Conservation (phyloP, 2,888 invertebrate species). For the Macaria liturata region DNA sequence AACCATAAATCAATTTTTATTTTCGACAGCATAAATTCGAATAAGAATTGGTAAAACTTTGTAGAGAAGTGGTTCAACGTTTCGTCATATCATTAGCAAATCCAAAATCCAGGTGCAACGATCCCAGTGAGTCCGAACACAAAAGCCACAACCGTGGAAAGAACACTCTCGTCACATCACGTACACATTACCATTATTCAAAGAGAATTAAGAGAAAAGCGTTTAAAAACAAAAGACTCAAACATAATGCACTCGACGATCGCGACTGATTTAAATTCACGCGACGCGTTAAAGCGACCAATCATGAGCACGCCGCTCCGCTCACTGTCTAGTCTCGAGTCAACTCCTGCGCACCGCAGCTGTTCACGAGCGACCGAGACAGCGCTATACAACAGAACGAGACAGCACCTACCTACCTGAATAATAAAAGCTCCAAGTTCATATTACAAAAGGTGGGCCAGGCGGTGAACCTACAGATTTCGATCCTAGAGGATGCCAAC, state of each 20-base stretch:
- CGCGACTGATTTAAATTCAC: conserved; percentile 69
- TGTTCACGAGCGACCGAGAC: conserved; percentile 60
- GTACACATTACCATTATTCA: conserved; percentile 46
- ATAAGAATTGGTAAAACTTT: background rate
- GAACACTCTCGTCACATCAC: conserved; percentile 45
- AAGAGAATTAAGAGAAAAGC: conserved; percentile 31
- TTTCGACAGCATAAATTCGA: too few relatives aligned
- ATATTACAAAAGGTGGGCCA: conserved; percentile 58
- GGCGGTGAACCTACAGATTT: conserved; percentile 52
- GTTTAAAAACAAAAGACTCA: conserved; percentile 43
- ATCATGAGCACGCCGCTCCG: conserved; percentile 74
- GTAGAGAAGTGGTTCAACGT: conserved; percentile 25
- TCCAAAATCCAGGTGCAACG: conserved; percentile 39
- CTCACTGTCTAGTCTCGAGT: conserved; percentile 73
- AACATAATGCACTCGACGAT: conserved; percentile 61
- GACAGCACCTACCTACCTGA: conserved; percentile 70
- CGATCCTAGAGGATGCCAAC: conserved; percentile 44
- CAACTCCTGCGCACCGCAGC: conserved; percentile 73
- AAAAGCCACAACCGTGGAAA: conserved; percentile 54
- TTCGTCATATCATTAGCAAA: conserved; percentile 37
- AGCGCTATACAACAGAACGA: conserved; percentile 41
- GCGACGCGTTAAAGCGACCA: conserved; percentile 61
- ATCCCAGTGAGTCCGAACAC: conserved; percentile 56
- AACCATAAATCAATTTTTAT: too few relatives aligned
- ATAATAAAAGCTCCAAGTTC: conserved; percentile 69